Evolutionary conservation across 2,113 vertebrate genomes (phyloP).

Genomic region (Aleadryas rufinucha): DNA sequence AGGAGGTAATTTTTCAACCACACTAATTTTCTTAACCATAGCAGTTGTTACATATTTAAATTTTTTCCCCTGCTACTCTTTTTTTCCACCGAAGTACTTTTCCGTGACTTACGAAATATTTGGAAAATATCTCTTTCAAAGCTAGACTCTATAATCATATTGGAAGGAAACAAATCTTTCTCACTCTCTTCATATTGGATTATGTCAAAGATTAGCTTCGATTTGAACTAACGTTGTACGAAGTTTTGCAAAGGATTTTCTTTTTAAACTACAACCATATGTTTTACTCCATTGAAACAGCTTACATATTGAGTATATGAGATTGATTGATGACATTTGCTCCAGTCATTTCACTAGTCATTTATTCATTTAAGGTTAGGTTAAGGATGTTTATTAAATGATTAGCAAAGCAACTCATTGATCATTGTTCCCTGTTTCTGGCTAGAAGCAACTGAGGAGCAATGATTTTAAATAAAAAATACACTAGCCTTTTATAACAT

Average conservation of each 20-base stretch:
- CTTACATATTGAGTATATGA: conserved; percentile 32
- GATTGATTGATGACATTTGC: conserved; percentile 64
- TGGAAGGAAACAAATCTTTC: conserved; percentile 59
- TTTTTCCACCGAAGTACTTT: neutral
- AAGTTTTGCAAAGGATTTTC: conserved; percentile 68
- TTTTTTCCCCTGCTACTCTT: neutral
- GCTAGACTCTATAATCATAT: neutral
- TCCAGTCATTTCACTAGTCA: conserved; percentile 57
- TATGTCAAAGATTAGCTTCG: conserved; percentile 68
- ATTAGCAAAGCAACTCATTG: conserved; percentile 43
- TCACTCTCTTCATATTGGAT: conserved; percentile 62
- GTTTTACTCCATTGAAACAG: conserved; percentile 54
- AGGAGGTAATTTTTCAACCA: neutral
- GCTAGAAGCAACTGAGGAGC: neutral
- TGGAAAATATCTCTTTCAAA: conserved; percentile 16
- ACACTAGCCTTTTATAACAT: neutral
- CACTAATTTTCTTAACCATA: neutral
- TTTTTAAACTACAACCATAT: conserved; percentile 70
- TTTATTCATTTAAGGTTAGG: conserved; percentile 53
- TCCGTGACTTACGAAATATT: neutral
- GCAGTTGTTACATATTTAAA: neutral
- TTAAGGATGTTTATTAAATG: conserved; percentile 49
- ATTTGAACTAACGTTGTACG: neutral
- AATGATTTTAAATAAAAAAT: neutral
- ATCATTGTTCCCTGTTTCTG: conserved; percentile 7